These are phyloP conservation scores for Drosophila ercepeae DNA, from an alignment of 1,140 invertebrate genomes.

Conservation along the genomic window DNA sequence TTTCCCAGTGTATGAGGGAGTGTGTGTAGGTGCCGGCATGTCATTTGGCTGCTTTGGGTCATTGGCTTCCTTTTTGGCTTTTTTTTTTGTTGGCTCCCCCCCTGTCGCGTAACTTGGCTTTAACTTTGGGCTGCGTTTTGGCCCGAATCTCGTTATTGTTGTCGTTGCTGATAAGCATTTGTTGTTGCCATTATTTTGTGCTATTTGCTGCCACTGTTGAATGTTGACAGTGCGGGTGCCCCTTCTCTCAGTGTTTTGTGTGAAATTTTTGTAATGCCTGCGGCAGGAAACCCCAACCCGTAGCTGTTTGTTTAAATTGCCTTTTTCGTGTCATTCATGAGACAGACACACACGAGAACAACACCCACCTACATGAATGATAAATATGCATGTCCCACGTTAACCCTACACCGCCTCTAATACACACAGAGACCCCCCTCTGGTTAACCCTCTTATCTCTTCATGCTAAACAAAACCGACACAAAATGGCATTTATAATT, in stretches of 20 bases:
- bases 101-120: conserved; percentile 6
- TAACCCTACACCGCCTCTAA: conserved; percentile 15
- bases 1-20: conserved; percentile 9
- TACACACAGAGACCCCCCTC: not conserved
- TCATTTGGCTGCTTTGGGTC: conserved; percentile 63
- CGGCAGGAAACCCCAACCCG: conserved; percentile 22
- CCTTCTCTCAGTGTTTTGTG: conserved; percentile 25
- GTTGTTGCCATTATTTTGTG: not conserved
- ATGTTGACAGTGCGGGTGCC: not conserved
- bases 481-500: conserved; percentile 67
- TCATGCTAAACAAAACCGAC: conserved; percentile 46
- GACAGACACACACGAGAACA: not conserved
- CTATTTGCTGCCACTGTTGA: not conserved
- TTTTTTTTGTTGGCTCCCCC: not conserved
- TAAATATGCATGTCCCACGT: conserved; percentile 59
- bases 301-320: conserved; percentile 61
- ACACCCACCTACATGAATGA: conserved; percentile 61
- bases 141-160: not conserved
- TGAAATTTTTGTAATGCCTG: conserved; percentile 69
- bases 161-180: not conserved
- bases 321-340: conserved; percentile 58
- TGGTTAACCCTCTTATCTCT: conserved; percentile 30
- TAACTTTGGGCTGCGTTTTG: not conserved
- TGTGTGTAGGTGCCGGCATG: conserved; percentile 38
- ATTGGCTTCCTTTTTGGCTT: conserved; percentile 32